Conservation (phyloP, 2,888 invertebrate species). For the Ferrisia virgata region DNA sequence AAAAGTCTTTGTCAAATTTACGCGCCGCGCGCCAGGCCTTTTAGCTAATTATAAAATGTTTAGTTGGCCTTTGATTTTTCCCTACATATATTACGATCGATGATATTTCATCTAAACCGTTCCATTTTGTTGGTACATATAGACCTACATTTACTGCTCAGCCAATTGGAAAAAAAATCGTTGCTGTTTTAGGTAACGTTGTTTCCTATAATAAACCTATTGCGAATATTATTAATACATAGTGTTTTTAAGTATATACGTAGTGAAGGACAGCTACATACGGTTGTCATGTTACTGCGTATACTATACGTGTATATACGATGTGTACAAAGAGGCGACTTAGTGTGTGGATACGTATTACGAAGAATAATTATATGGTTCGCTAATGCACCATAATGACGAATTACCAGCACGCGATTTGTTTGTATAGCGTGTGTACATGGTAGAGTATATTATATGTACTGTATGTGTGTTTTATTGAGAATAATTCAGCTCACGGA, state of each 20-base stretch:
- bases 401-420: constrained; percentile 10
- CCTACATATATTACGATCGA: neutral
- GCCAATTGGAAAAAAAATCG: no score
- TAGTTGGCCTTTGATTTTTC: neutral
- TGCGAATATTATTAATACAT: no score
- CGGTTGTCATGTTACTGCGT: neutral
- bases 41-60: neutral
- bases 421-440: neutral
- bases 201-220: no score
- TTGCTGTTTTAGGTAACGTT: no score
- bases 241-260: no score
- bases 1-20: neutral
- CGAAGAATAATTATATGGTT: neutral
- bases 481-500: neutral
- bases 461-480: neutral
- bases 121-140: no score
- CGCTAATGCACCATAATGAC: neutral
- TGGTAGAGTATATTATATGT: neutral
- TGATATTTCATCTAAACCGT: no score
- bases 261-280: neutral
- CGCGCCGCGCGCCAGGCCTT: no score
- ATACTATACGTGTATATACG: no score
- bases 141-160: no score
- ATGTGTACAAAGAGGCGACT: neutral
- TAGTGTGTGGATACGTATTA: neutral